phyloP scores from a whole-genome alignment of 2,113 vertebrate genomes.

The Copsychus sechellarum region DNA sequence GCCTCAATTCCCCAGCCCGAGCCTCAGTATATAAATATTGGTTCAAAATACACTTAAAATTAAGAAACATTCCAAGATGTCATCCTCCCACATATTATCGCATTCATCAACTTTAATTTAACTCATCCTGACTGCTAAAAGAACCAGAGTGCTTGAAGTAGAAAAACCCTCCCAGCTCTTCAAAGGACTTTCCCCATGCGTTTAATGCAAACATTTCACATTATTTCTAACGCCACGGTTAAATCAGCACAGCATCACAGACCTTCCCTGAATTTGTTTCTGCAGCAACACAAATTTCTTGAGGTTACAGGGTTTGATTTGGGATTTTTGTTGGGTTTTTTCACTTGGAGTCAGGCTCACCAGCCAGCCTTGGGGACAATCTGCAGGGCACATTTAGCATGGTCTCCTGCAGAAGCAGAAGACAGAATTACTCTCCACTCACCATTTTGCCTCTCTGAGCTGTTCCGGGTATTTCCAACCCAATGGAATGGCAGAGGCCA shows the following conservation, averaged over 20 bases:
- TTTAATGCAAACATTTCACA: not conserved
- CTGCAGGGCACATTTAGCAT: not conserved
- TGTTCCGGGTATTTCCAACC: not conserved
- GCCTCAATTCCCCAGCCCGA: not conserved
- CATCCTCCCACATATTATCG: not conserved
- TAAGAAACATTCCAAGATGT: not conserved
- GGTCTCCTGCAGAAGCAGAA: not conserved
- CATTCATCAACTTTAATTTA: not conserved
- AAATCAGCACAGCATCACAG: not conserved
- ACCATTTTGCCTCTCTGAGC: not conserved
- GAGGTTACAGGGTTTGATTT: not conserved
- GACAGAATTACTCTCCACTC: not conserved
- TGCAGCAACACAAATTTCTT: not conserved
- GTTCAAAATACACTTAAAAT: not conserved
- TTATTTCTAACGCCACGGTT: not conserved
- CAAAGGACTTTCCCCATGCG: not conserved
- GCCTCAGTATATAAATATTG: not conserved
- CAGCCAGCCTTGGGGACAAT: not conserved
- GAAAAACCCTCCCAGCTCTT: not conserved
- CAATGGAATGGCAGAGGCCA: not conserved
- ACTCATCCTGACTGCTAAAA: not conserved
- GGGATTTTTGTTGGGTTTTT: not conserved
- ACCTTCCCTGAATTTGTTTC: not conserved
- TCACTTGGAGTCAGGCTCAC: not conserved
- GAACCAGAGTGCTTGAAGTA: not conserved